Base-by-base conservation (phyloP, 2,888 invertebrate genomes). In the Bombylius major region DNA sequence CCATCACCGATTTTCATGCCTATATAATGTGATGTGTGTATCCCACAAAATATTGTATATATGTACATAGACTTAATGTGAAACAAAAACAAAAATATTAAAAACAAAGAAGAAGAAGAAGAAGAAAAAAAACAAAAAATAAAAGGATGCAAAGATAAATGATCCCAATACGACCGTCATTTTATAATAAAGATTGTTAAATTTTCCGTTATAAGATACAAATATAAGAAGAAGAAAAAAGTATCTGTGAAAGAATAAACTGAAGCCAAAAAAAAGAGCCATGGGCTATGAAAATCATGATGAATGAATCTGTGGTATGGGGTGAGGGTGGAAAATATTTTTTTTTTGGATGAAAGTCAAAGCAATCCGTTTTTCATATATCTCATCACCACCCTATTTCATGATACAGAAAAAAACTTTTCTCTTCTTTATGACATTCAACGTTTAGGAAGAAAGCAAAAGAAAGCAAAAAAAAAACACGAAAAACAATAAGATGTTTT, bases 401-500 rank as follows among this genome's bases (percentile, higher is more conserved):
- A 23, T 23, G 23, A 3, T 11, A 42, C 11, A 42, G 5, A 36
- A 36, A 36, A 42, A 42, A 42, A 23, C 23, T 23, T 23, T 23
- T 23, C 3, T 23, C 23, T 42, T 54, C 57, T 59, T 57, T 59
- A 59, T 59, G 59, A 59, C 57, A 59, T 54, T 50, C 23, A 23
- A 23, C 23, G 23, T 23, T 1, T 23, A 23, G 23, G 23, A 23
- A 23, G 23, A 23, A 23, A 23, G 23, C 3, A 23, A 23, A 23
- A 23, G 23, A 23, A 3, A 23, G 23, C 1, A 23, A 23, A 23
- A 23, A 23, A 23, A 3, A 23, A 23, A 23, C 23, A 23, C 23
- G 33, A 46, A 57, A 45, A 59, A 59, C 57, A 59, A 59, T 57
- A 59, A 59, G 57, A 59, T 50, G 51, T 49, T 48, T 52, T 23